Evolutionary conservation across 2,113 vertebrate species (phyloP).

Genomic region (Galeopterus variegatus): DNA sequence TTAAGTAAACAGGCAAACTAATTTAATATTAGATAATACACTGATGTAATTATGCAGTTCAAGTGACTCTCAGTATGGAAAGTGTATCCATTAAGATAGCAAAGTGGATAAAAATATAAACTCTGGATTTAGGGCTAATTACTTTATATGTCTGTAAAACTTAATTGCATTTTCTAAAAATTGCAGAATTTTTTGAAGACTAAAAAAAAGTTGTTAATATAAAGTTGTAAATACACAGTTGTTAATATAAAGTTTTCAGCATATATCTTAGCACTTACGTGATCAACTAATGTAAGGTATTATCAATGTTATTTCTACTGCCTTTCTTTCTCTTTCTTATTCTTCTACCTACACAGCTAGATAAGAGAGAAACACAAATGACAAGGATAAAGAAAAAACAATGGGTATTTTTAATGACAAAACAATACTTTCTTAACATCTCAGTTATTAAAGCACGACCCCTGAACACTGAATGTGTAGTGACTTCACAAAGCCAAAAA

Average conservation of each 20-base stretch:
- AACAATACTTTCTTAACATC: neutral
- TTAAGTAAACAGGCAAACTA: neutral
- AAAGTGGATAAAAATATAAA: neutral
- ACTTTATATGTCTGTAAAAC: conserved; percentile 17
- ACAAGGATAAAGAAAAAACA: neutral
- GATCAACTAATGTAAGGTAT: neutral
- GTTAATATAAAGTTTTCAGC: neutral
- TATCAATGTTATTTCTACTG: neutral
- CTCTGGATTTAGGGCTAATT: neutral
- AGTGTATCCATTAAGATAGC: neutral
- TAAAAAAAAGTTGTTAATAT: neutral
- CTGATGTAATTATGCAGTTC: neutral
- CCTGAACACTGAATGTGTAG: neutral
- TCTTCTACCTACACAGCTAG: neutral
- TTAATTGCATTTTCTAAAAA: neutral
- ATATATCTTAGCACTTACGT: neutral
- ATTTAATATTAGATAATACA: neutral
- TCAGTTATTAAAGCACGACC: neutral
- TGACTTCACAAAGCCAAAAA: neutral
- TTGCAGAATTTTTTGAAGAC: neutral
- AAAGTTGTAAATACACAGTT: too few relatives aligned
- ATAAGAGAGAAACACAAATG: neutral
- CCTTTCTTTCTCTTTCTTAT: neutral
- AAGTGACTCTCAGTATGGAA: neutral
- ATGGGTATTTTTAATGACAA: neutral